Base-by-base conservation (phyloP, 2,113 vertebrate species). In the Heterocephalus glaber region DNA sequence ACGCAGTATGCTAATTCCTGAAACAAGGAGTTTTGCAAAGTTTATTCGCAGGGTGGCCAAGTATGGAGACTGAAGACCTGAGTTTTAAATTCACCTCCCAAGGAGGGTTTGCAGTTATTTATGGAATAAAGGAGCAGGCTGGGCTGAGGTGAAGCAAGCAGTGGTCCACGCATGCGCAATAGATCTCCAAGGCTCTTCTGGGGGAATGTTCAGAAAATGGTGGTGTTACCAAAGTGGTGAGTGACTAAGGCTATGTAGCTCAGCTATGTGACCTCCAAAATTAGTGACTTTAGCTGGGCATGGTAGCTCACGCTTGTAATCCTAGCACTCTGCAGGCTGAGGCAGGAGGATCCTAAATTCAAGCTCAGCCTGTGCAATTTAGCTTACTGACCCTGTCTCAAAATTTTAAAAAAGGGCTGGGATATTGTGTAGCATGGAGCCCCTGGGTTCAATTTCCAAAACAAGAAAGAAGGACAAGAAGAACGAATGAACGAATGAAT, bases 141-240 rank as follows among this genome's bases (percentile, higher is more conserved):
- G 2, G n/a, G 41, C 19, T 47, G 3, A 58, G 66, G 54, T 30
- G 49, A 60, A 22, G 7, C 1, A 14, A 24, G 0, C 7, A 1
- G 49, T 84, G 68, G 12, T 65, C 68, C 52, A 26, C 8, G 1
- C 5, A 3, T 22, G 13, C 26, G 26, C 11, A 10, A 28, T 47
- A 8, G 8, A 41, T 56, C 41, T 60, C 12, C 65, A 60, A 1
- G 56, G 12, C 11, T 56, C 35, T 19, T 85, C 58, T 20, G 54
- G 20, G 47, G 56, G 10, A 11, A 12, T 30, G 49, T 33, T n/a
- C 38, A 28, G 17, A 63, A 74, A 63, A 63, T 6, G 28, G 81
- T 17, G 35, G 28, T 44, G 13, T 35, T 61, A 47, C 41, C 66
- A 58, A n/a, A 58, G 38, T 26, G 26, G 49, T 11, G 7, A 76